Base-by-base conservation (phyloP, 1,140 invertebrate species). In the Nylanderia fulva region DNA sequence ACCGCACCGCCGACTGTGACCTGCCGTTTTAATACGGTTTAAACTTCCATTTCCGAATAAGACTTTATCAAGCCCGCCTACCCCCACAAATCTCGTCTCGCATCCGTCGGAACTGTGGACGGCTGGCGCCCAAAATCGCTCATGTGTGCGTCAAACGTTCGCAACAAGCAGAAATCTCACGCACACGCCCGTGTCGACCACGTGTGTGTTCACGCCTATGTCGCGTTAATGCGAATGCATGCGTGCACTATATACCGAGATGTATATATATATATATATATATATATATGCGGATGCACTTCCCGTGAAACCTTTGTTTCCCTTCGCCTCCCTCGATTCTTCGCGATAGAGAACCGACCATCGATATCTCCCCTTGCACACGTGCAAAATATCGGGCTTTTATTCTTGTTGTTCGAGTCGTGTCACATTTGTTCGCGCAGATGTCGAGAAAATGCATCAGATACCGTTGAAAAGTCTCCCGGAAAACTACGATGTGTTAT, bases 21-120 rank as follows among this genome's bases (percentile, higher is more conserved):
- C 76, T 48, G 86, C 54, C 84, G 85, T 92, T 91, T 92, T 91
- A 92, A 91, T 89, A 71, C 69, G 80, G 83, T 90, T n/a, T 92
- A 93, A 91, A 91, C 88, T 90, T 92, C 86, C 61, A 92, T 90
- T 92, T 92, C 91, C 90, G 90, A 92, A 92, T 92, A 88, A 92
- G 89, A 91, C 29, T 86, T 80, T 39, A 84, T 80, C 87, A 75
- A n/a, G 76, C 56, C 45, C 6, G 45, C 45, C 45, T 18, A 18
- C 45, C 74, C 75, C 84, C 27, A 80, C 76, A 68, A 85, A 88
- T 68, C 75, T 48, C 66, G n/a, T n/a, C 83, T 72, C 77, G 84
- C 89, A 90, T 92, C 91, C 91, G 91, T 91, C 91, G 91, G 91
- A 92, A 92, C 91, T 92, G 75, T 90, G 90, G 90, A 85, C 91